A percentile compares a stretch with the other conserved stretches of the same genome.
Conservation (phyloP, 1,140 invertebrate species). For the Orius laevigatus region DNA sequence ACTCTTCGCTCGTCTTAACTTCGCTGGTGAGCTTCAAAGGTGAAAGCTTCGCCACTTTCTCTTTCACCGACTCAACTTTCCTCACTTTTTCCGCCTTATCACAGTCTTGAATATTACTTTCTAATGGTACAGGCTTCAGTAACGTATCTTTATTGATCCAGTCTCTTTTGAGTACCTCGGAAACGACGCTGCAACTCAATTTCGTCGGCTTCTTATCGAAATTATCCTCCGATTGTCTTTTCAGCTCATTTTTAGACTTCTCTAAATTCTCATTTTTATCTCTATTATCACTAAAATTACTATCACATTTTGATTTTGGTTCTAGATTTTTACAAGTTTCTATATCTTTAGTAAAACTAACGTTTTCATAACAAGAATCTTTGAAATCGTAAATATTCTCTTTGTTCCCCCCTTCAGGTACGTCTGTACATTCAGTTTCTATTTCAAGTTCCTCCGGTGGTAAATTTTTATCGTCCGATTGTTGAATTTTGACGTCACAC, state of each 20-base stretch:
- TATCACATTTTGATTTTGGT: slow-evolving; percentile 11
- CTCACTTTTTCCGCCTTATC: no score
- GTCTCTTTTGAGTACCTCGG: slow-evolving; percentile 13
- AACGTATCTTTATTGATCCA: neutral
- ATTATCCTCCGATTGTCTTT: neutral
- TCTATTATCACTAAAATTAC: slow-evolving; percentile 12
- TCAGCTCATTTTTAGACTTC: neutral
- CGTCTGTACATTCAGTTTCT: slow-evolving; percentile 24
- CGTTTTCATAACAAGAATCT: slow-evolving; percentile 11
- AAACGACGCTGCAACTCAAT: slow-evolving; percentile 9
- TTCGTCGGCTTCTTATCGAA: neutral
- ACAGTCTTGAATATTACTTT: no score
- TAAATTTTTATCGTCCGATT: no score
- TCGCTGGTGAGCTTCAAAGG: neutral
- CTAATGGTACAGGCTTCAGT: no score
- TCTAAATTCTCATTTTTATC: neutral
- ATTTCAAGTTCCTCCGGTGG: no score
- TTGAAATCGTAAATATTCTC: slow-evolving; percentile 22
- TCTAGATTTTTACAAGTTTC: slow-evolving; percentile 16
- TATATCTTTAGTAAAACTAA: slow-evolving; percentile 9
- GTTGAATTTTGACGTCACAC: no score
- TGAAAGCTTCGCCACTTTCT: no score
- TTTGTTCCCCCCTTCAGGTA: slow-evolving; percentile 23
- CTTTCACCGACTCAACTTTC: no score
- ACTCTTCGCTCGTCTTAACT: slow-evolving; percentile 23